These are phyloP conservation scores for Patella caerulea DNA, from an alignment of 2,888 invertebrate genomes.

Conservation along the genomic window DNA sequence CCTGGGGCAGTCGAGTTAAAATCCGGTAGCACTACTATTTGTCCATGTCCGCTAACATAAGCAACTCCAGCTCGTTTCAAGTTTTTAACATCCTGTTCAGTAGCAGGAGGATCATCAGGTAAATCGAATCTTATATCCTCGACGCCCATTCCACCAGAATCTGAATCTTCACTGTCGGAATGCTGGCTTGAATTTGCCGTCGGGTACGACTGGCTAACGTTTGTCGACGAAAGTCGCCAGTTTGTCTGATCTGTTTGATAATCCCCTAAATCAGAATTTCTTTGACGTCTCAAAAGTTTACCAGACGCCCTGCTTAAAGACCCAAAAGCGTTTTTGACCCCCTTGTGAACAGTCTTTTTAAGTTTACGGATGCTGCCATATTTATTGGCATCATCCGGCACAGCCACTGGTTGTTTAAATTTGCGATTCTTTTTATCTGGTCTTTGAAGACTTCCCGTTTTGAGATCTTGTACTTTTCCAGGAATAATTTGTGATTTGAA, in stretches of 20 bases:
- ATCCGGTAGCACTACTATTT: conserved; percentile 52
- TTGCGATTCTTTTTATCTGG: conserved; percentile 12
- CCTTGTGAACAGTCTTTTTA: conserved; percentile 54
- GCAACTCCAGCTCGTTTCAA: conserved; percentile 56
- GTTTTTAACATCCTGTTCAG: conserved; percentile 30
- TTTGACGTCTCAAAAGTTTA: conserved; percentile 48
- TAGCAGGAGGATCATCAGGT: conserved; percentile 31
- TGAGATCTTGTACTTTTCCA: conserved; percentile 45
- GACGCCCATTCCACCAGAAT: conserved; percentile 27
- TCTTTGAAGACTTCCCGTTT: conserved; percentile 36
- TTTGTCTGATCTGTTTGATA: conserved; percentile 41
- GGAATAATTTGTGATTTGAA: conserved; percentile 59
- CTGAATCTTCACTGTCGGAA: conserved; percentile 20
- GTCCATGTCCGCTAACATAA: conserved; percentile 50
- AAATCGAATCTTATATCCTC: conserved; percentile 27
- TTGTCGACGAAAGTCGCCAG: conserved; percentile 34
- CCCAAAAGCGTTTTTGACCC: conserved; percentile 56
- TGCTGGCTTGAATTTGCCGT: not conserved
- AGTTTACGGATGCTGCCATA: conserved; percentile 56
- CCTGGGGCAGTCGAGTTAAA: conserved; percentile 4
- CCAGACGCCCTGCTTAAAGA: conserved; percentile 59
- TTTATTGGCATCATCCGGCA: conserved; percentile 41
- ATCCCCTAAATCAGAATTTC: conserved; percentile 47
- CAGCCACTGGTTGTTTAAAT: conserved; percentile 19
- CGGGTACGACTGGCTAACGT: not conserved